Conservation (phyloP, 2,888 invertebrate genomes). For the Oscheius onirici region DNA sequence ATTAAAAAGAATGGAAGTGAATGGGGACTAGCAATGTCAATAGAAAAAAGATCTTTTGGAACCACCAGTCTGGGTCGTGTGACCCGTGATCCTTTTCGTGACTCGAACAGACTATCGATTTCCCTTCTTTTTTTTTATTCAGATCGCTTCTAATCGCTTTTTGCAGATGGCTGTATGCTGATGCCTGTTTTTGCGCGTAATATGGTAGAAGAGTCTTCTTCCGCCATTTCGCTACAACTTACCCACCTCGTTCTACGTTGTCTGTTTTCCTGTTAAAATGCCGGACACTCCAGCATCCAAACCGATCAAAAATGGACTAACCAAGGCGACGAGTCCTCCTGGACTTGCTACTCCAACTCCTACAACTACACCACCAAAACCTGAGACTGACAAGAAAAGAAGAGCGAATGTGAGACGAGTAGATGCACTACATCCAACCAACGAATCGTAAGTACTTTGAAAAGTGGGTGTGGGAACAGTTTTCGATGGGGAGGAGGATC, state of each 20-base stretch:
- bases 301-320: slow-evolving; percentile 3
- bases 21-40: not conserved
- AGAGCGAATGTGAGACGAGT: slow-evolving; percentile 40
- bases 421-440: slow-evolving; percentile 45
- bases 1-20: no score
- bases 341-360: slow-evolving; percentile 5
- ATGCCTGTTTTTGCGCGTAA: not conserved
- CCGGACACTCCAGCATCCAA: slow-evolving; percentile 1
- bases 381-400: slow-evolving; percentile 9
- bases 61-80: not conserved
- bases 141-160: not conserved
- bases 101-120: not conserved
- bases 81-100: not conserved
- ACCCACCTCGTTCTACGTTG: not conserved
- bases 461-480: not conserved
- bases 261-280: not conserved
- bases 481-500: not conserved
- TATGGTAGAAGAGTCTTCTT: slow-evolving; percentile 26
- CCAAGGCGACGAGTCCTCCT: not conserved
- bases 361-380: slow-evolving; percentile 15
- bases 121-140: not conserved
- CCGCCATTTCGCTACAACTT: slow-evolving; percentile 9
- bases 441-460: slow-evolving; percentile 18
- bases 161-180: slow-evolving; percentile 13
- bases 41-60: not conserved